Evolutionary conservation across 2,113 vertebrate species (phyloP).

Genomic region (Megaceryle maxima): DNA sequence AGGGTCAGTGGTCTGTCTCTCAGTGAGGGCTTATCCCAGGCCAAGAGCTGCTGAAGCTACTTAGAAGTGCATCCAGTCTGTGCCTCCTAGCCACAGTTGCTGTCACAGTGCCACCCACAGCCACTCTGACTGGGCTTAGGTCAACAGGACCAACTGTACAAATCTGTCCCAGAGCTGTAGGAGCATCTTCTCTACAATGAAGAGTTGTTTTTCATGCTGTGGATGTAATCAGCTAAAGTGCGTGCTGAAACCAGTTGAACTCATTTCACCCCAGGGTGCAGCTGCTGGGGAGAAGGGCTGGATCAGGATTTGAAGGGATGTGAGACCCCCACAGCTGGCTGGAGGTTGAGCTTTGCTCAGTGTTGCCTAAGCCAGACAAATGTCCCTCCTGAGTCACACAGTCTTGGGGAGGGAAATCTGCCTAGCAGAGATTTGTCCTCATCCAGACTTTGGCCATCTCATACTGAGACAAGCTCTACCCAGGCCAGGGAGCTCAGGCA

Average conservation of each 20-base stretch:
- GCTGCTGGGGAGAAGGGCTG: background rate
- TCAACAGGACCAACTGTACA: background rate
- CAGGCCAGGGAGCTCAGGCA: background rate
- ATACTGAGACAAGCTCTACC: background rate
- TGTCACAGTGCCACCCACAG: background rate
- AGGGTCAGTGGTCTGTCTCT: background rate
- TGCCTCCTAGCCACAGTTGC: background rate
- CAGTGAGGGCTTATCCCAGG: background rate
- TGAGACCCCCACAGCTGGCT: accelerated
- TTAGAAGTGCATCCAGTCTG: background rate
- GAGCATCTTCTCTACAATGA: background rate
- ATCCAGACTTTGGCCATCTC: background rate
- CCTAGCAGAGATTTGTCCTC: background rate
- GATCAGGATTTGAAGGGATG: background rate
- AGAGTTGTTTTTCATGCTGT: background rate
- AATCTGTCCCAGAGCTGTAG: background rate
- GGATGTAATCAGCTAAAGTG: background rate
- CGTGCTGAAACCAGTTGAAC: background rate
- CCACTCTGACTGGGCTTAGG: background rate
- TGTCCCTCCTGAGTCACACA: background rate
- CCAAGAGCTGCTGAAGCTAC: background rate
- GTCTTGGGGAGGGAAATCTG: background rate
- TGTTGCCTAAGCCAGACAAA: background rate
- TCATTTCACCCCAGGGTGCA: background rate
- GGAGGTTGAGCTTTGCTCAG: background rate